phyloP scores from a whole-genome alignment of 92 coral and sea anemone species.

The Phymanthus crucifer region DNA sequence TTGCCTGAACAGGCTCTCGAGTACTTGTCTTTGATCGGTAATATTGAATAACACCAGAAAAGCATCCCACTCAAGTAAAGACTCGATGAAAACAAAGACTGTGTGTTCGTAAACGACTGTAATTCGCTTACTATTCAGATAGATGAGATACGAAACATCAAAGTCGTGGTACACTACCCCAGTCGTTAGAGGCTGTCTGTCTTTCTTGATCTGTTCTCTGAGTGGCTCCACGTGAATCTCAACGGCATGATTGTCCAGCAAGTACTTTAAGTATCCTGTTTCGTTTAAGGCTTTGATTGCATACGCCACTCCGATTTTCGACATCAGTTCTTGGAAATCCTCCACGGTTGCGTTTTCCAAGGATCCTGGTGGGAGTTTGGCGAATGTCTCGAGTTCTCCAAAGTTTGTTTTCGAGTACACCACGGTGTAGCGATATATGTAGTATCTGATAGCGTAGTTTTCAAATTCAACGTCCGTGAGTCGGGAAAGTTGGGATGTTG shows the following conservation, averaged over 20 bases:
- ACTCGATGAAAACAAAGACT: constrained; percentile 1
- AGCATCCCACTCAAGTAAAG: not conserved
- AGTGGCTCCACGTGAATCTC: not conserved
- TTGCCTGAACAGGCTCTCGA: not conserved
- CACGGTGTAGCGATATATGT: constrained; percentile 27
- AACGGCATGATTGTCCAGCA: not conserved
- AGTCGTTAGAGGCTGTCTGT: constrained; percentile 12
- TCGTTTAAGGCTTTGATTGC: not conserved
- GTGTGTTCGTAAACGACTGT: not conserved
- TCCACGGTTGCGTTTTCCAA: constrained; percentile 37
- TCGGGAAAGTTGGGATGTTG: not conserved
- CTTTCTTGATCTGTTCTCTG: constrained; percentile 6
- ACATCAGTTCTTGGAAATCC: constrained; percentile 21
- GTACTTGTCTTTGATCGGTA: too few species aligned
- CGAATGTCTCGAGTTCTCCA: constrained; percentile 20
- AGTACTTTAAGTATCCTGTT: not conserved
- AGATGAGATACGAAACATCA: not conserved
- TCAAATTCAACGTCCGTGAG: constrained; percentile 13
- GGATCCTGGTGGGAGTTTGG: constrained; percentile 22
- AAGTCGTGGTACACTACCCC: not conserved
- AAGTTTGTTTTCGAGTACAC: constrained; percentile 13
- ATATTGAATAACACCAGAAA: not conserved
- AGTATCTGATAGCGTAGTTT: constrained; percentile 21
- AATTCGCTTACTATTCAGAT: not conserved
- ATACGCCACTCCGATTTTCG: not conserved